phyloP scores from a whole-genome alignment of 2,888 invertebrate genomes.

The Ichneumoninae sp. region DNA sequence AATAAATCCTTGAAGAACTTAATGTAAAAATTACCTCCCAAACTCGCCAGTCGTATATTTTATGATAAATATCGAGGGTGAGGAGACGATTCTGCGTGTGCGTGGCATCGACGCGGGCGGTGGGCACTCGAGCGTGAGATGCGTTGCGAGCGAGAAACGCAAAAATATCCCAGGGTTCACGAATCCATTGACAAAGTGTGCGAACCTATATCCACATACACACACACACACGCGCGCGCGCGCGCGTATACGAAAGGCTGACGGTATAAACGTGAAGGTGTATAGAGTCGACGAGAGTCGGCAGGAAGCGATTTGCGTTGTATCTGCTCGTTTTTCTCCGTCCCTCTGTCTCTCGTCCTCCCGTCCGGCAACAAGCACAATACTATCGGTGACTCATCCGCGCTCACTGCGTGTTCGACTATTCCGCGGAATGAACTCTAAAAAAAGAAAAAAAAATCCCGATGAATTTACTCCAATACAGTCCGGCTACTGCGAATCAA shows the following conservation, averaged over 20 bases:
- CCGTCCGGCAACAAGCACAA: conserved; percentile 80
- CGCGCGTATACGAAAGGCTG: neutral
- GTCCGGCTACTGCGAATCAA: neutral
- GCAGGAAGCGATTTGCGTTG: conserved; percentile 82
- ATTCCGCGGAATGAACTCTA: conserved; percentile 74
- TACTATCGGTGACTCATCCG: conserved; percentile 78
- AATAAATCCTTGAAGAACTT: neutral
- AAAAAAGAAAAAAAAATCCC: conserved; percentile 51
- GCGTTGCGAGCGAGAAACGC: conserved; percentile 71
- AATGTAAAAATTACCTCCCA: neutral
- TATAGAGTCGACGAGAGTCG: conserved; percentile 75
- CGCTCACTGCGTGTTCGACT: conserved; percentile 66
- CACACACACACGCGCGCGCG: conserved; percentile 63
- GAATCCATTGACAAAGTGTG: conserved; percentile 36
- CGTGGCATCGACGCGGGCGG: conserved; percentile 59
- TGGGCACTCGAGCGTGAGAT: conserved; percentile 77
- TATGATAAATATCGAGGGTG: conserved; percentile 28
- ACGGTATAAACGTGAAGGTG: conserved; percentile 66
- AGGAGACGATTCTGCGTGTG: neutral
- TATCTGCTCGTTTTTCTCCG: conserved; percentile 70
- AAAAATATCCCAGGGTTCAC: conserved; percentile 40
- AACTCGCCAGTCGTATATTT: neutral
- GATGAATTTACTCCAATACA: neutral
- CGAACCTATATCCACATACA: conserved; percentile 54
- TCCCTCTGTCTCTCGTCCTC: conserved; percentile 38